Evolutionary conservation across 2,888 invertebrate genomes (phyloP).

Genomic region (Choristoneura rosaceana): DNA sequence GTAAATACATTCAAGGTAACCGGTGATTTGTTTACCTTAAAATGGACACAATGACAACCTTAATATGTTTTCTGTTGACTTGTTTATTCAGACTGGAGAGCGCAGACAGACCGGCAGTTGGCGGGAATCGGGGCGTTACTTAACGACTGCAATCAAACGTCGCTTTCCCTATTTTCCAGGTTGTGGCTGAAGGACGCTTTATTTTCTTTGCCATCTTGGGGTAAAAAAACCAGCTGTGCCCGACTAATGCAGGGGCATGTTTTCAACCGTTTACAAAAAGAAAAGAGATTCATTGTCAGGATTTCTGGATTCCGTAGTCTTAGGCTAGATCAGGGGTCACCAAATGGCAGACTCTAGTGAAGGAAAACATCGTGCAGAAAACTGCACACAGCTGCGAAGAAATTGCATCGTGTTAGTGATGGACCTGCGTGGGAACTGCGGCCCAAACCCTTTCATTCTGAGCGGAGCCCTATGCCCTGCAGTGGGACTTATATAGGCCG

Average conservation of each 20-base stretch:
- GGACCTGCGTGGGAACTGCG: too few relatives aligned
- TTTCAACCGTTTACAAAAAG: not conserved
- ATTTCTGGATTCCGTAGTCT: not conserved
- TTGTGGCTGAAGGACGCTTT: slow-evolving; percentile 5
- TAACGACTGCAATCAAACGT: slow-evolving; percentile 37
- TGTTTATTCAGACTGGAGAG: slow-evolving; percentile 34
- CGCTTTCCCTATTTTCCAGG: slow-evolving; percentile 32
- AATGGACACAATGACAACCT: slow-evolving; percentile 18
- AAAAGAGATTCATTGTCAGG: not conserved
- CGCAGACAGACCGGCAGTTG: slow-evolving; percentile 22
- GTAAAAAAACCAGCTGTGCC: not conserved
- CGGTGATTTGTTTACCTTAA: slow-evolving; percentile 29
- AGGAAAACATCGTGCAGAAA: too few relatives aligned
- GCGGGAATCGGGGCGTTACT: slow-evolving; percentile 27
- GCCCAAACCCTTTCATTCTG: too few relatives aligned
- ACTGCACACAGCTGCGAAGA: too few relatives aligned
- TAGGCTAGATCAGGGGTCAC: not conserved
- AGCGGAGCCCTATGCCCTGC: too few relatives aligned
- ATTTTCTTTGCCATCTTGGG: not conserved
- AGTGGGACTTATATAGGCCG: too few relatives aligned
- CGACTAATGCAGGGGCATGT: not conserved
- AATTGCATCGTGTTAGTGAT: too few relatives aligned
- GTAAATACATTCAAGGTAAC: slow-evolving; percentile 8
- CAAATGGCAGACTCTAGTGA: too few relatives aligned
- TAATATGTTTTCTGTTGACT: slow-evolving; percentile 34